phyloP scores from a whole-genome alignment of 1,140 invertebrate species.

The Stegodyphus dumicola region DNA sequence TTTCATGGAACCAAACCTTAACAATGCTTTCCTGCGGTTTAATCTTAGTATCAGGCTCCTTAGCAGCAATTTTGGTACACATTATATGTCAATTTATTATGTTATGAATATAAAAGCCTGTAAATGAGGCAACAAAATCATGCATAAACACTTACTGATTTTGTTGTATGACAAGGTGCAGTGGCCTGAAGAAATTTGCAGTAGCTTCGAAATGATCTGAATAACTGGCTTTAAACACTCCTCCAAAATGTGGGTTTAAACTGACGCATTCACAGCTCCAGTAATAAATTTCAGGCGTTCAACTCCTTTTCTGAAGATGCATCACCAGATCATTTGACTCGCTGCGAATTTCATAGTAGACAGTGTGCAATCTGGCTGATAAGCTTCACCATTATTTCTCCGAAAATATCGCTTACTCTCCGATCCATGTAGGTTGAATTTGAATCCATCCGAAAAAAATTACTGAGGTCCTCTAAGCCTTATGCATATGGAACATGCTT shows the following conservation, averaged over 20 bases:
- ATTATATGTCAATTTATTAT: constrained; percentile 16
- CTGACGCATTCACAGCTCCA: constrained; percentile 8
- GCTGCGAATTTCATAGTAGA: not conserved
- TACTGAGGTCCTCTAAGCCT: not conserved
- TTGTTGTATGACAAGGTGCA: not conserved
- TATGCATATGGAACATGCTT: not conserved
- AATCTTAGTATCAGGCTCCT: not conserved
- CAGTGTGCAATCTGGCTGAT: constrained; percentile 1
- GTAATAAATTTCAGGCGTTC: not conserved
- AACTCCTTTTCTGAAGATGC: not conserved
- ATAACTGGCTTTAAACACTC: constrained; percentile 2
- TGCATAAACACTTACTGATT: constrained; percentile 21
- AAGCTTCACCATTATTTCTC: not conserved
- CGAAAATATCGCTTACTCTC: not conserved
- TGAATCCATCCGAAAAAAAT: constrained; percentile 11
- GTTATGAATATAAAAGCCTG: constrained; percentile 5
- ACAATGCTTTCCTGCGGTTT: not conserved
- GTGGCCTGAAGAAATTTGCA: too few species aligned
- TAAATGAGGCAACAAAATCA: constrained; percentile 14
- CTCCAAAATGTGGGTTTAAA: constrained; percentile 6
- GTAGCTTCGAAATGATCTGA: not conserved
- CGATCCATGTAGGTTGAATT: constrained; percentile 15
- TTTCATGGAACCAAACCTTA: constrained; percentile 4
- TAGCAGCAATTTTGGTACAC: constrained; percentile 19
- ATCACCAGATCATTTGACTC: not conserved